Conservation (phyloP, 2,113 vertebrate genomes). For the Cyprinodon brontotheroides region DNA sequence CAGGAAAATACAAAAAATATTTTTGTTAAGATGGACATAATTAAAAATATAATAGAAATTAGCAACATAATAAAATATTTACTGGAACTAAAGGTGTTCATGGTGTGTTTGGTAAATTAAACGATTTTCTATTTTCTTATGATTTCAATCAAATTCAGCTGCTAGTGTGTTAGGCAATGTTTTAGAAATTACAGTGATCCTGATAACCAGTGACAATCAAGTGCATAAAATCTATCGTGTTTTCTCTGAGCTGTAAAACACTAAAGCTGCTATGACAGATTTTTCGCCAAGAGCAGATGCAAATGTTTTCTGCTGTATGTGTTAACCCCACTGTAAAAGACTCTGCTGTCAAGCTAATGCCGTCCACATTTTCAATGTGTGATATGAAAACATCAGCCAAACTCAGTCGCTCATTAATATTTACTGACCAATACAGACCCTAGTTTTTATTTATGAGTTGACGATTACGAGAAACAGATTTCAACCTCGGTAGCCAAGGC, state of each 20-base stretch:
- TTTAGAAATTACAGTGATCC: slow-evolving; percentile 16
- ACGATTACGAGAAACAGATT: not conserved
- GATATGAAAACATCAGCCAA: slow-evolving; percentile 8
- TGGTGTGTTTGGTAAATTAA: not conserved
- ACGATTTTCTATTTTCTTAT: not conserved
- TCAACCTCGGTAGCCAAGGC: not conserved
- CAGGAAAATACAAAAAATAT: not conserved
- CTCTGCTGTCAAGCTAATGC: slow-evolving; percentile 21
- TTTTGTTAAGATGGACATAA: not conserved
- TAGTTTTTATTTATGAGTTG: not conserved
- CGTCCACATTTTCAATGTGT: slow-evolving; percentile 15
- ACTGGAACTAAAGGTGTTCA: not conserved
- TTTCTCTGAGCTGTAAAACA: slow-evolving; percentile 54
- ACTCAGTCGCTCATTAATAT: slow-evolving; percentile 37
- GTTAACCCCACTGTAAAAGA: slow-evolving; percentile 17
- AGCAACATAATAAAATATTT: not conserved
- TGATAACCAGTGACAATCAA: slow-evolving; percentile 48
- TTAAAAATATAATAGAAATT: not conserved
- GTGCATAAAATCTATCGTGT: slow-evolving; percentile 37
- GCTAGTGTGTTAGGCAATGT: not conserved
- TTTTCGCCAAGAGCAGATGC: slow-evolving; percentile 33
- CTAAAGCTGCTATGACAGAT: slow-evolving; percentile 48
- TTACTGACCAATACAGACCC: not conserved
- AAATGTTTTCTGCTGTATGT: slow-evolving; percentile 31
- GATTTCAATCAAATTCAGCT: not conserved